A percentile compares a stretch with the other conserved stretches of the same genome.
phyloP scores from a whole-genome alignment of 2,113 vertebrate genomes.

The Gambusia holbrooki region DNA sequence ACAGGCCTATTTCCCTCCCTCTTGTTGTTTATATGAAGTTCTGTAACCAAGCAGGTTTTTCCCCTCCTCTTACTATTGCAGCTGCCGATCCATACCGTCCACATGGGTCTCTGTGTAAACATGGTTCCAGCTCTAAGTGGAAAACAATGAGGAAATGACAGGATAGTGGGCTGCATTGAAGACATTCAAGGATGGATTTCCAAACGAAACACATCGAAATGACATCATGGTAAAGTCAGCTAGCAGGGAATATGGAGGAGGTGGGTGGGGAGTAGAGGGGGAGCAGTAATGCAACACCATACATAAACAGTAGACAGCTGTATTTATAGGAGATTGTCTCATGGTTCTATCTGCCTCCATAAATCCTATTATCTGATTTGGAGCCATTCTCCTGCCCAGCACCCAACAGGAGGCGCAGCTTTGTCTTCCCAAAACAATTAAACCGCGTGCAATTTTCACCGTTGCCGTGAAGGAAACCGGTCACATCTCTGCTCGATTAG shows the following conservation, averaged over 20 bases:
- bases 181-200: slow-evolving; percentile 72
- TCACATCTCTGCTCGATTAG: slow-evolving; percentile 38
- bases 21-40: slow-evolving; percentile 69
- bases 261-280: slow-evolving; percentile 11
- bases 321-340: slow-evolving; percentile 79
- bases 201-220: slow-evolving; percentile 65
- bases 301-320: slow-evolving; percentile 81
- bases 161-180: slow-evolving; percentile 53
- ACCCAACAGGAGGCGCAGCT: slow-evolving; percentile 50
- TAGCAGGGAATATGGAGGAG: slow-evolving; percentile 60
- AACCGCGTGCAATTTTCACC: slow-evolving; percentile 27
- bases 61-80: slow-evolving; percentile 48
- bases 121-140: slow-evolving; percentile 63
- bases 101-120: slow-evolving; percentile 75
- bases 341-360: slow-evolving; percentile 68
- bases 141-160: slow-evolving; percentile 76
- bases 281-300: slow-evolving; percentile 74
- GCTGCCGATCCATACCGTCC: slow-evolving; percentile 69
- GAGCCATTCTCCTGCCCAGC: slow-evolving; percentile 42
- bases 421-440: slow-evolving; percentile 46
- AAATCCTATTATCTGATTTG: slow-evolving; percentile 78
- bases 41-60: slow-evolving; percentile 55
- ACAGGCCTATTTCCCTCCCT: slow-evolving; percentile 38
- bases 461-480: slow-evolving; percentile 39
- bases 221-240: slow-evolving; percentile 80